phyloP scores from a whole-genome alignment of 2,113 vertebrate genomes.

The Chunga burmeisteri region DNA sequence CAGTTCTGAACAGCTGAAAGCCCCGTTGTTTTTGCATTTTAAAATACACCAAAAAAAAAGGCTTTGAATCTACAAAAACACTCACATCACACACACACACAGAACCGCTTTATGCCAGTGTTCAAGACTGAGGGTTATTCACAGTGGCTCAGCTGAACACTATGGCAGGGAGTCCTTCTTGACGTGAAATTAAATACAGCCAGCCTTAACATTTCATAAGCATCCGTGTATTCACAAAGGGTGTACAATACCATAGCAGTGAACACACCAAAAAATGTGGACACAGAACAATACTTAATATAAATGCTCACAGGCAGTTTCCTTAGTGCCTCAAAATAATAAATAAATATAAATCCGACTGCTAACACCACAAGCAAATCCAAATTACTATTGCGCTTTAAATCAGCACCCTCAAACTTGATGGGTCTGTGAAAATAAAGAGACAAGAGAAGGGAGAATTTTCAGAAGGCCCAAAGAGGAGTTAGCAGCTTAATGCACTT shows the following conservation, averaged over 20 bases:
- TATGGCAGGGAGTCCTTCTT: neutral
- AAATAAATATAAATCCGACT: neutral
- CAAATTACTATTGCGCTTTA: neutral
- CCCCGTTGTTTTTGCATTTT: neutral
- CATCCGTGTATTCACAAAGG: neutral
- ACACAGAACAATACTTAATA: neutral
- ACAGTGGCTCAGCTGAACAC: neutral
- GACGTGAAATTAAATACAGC: neutral
- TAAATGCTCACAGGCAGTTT: neutral
- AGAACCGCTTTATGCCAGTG: neutral
- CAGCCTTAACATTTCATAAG: neutral
- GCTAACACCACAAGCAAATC: neutral
- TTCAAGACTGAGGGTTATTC: neutral
- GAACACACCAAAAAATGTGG: rapidly evolving
- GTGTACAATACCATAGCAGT: neutral
- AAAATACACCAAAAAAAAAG: neutral
- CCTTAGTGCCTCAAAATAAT: neutral
- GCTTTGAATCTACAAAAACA: neutral
- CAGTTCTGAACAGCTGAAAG: neutral
- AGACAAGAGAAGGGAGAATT: neutral
- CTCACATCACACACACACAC: neutral
- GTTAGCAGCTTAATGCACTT: neutral
- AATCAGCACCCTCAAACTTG: neutral
- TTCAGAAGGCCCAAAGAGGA: neutral
- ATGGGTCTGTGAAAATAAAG: neutral